Conservation (phyloP, 2,888 invertebrate genomes). For the Theretra japonica region DNA sequence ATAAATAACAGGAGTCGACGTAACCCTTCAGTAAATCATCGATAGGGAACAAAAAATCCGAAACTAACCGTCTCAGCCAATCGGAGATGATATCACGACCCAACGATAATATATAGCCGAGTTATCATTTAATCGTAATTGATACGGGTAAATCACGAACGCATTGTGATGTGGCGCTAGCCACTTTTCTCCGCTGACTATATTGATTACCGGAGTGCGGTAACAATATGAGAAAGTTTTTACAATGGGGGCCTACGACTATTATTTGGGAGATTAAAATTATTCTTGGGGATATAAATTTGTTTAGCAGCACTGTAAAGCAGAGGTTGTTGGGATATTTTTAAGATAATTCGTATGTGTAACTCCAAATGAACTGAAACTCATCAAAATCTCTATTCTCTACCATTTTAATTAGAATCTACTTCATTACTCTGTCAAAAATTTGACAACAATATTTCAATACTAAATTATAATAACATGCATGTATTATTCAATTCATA, state of each 20-base stretch:
- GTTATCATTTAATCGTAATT: conserved; percentile 78
- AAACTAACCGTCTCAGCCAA: conserved; percentile 55
- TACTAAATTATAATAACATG: too few relatives aligned
- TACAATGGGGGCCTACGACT: neutral
- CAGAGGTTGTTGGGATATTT: too few relatives aligned
- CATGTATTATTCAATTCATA: too few relatives aligned
- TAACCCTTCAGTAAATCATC: conserved; percentile 69
- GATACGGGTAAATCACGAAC: conserved; percentile 67
- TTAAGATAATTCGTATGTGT: too few relatives aligned
- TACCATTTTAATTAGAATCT: too few relatives aligned
- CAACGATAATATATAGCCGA: conserved; percentile 71
- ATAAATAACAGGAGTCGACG: conserved; percentile 54
- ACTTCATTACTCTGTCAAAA: too few relatives aligned
- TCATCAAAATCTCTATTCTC: too few relatives aligned
- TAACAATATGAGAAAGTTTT: conserved; percentile 17
- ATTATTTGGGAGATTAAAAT: neutral
- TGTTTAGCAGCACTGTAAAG: too few relatives aligned
- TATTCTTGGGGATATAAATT: neutral
- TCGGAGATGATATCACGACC: conserved; percentile 63
- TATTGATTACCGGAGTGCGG: conserved; percentile 17
- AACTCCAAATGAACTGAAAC: too few relatives aligned
- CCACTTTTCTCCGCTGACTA: conserved; percentile 20
- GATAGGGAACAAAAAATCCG: conserved; percentile 62
- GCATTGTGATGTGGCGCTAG: conserved; percentile 56
- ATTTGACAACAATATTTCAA: too few relatives aligned